A percentile compares a stretch with the other conserved stretches of the same genome.
Evolutionary conservation across 2,113 vertebrate genomes (phyloP).

Genomic region (Pionites leucogaster): DNA sequence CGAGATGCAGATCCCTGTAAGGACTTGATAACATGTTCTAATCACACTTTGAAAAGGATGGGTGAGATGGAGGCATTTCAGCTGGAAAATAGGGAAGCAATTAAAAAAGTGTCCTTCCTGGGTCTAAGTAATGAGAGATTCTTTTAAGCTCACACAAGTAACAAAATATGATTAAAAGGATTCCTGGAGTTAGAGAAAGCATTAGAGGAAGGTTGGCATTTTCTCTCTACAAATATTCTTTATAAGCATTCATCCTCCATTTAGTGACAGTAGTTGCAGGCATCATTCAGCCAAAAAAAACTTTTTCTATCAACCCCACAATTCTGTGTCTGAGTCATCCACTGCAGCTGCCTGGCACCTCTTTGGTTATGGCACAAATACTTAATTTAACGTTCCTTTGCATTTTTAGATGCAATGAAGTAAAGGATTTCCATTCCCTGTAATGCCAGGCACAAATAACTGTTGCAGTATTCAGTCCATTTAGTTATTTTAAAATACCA

Average conservation of each 20-base stretch:
- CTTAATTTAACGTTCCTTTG: constrained; percentile 11
- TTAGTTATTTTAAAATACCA: constrained; percentile 41
- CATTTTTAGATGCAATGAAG: constrained; percentile 25
- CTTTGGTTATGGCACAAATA: constrained; percentile 8
- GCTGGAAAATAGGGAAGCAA: background rate
- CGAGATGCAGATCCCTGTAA: background rate
- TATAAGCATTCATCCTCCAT: background rate
- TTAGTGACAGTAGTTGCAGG: constrained; percentile 1
- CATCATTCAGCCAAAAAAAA: background rate
- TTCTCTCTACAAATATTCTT: background rate
- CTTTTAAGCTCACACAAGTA: background rate
- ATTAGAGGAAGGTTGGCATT: background rate
- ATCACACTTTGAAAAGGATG: background rate
- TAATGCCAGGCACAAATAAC: background rate
- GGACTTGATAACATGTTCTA: background rate
- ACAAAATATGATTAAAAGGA: background rate
- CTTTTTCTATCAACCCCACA: background rate
- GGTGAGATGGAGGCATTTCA: background rate
- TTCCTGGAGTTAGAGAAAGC: background rate
- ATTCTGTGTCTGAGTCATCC: constrained; percentile 21
- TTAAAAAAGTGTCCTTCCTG: background rate
- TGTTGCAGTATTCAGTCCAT: background rate
- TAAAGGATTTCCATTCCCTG: constrained; percentile 37
- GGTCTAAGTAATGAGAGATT: background rate
- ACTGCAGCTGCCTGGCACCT: constrained; percentile 44